Evolutionary conservation across 92 coral and sea anemone genomes (phyloP), one percentile per base, ranked within the genome.

Genomic region (Epizoanthus fatuus): DNA sequence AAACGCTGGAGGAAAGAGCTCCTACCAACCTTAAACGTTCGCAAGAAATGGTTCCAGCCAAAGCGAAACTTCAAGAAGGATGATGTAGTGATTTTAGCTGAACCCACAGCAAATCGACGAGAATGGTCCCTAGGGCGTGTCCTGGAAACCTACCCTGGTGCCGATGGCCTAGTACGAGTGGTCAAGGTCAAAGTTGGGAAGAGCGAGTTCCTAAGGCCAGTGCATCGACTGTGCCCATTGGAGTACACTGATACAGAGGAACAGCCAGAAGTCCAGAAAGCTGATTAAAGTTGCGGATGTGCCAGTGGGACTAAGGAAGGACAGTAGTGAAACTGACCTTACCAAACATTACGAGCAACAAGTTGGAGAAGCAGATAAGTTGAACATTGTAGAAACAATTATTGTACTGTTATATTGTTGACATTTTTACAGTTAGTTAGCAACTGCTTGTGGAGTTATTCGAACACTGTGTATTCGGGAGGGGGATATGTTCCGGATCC

Each of bases 61-160:
- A 62, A 56, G 45, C 90, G 81, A 45, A 85, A 85, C 67, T n/a
- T 89, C 14, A 60, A 79, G 51, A 73, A 88, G 32, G 95, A 80
- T 10, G 95, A 92, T 44, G 93, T 92, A 0, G 93, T 85, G n/a
- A 56, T 92, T 51, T 40, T 88, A 45, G 69, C 65, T 0, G 92
- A 88, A 42, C 84, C 90, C 1, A 84, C 84, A 6, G 92, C 90
- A 0, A 84, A 42, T 11, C 80, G 90, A 1, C 85, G 71, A 45
- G 92, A 91, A 14, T 84, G 95, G 95, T 87, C 95, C 0, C 81
- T 84, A 29, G 90, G 95, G 38, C 86, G 92, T 4, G 67, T 91
- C 7, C 16, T 54, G 0, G 87, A 79, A 22, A 87, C 58, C 4
- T 81, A 40, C 54, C 80, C 86, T 19, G 90, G 92, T 22, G 69